phyloP scores from a whole-genome alignment of 2,113 vertebrate genomes.

The Passer montanus region DNA sequence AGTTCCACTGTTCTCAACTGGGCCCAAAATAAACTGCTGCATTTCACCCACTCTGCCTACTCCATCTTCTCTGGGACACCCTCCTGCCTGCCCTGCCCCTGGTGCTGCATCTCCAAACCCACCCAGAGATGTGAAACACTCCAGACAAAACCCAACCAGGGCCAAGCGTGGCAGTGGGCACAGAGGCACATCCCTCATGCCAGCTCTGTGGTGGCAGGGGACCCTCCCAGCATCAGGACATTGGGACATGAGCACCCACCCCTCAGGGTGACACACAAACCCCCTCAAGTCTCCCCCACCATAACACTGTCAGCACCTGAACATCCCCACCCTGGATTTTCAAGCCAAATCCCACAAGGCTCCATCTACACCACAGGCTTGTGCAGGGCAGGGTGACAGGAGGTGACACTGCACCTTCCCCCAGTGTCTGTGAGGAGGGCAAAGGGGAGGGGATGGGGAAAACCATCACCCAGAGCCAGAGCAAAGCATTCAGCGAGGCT shows the following conservation, averaged over 20 bases:
- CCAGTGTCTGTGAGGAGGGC: background rate
- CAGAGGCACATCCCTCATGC: accelerated
- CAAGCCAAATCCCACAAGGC: background rate
- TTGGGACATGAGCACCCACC: accelerated
- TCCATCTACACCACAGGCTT: accelerated
- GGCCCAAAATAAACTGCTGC: background rate
- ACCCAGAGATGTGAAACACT: background rate
- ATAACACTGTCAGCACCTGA: background rate
- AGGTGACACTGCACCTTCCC: accelerated
- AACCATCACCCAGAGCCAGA: background rate
- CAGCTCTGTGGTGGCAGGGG: background rate
- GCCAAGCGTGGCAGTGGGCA: accelerated
- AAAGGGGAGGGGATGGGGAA: background rate
- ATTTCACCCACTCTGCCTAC: background rate
- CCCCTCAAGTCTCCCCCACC: accelerated
- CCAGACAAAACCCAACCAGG: accelerated
- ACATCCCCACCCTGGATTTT: background rate
- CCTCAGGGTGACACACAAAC: background rate
- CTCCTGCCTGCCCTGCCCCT: background rate
- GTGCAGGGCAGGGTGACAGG: background rate
- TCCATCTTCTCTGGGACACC: accelerated
- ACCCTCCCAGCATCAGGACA: background rate
- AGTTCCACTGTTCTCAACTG: accelerated
- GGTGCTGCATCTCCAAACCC: background rate
- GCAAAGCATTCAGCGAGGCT: background rate